Evolutionary conservation across 2,113 vertebrate species (phyloP), one percentile per base, ranked within the genome.

Genomic region (Panthera leo): DNA sequence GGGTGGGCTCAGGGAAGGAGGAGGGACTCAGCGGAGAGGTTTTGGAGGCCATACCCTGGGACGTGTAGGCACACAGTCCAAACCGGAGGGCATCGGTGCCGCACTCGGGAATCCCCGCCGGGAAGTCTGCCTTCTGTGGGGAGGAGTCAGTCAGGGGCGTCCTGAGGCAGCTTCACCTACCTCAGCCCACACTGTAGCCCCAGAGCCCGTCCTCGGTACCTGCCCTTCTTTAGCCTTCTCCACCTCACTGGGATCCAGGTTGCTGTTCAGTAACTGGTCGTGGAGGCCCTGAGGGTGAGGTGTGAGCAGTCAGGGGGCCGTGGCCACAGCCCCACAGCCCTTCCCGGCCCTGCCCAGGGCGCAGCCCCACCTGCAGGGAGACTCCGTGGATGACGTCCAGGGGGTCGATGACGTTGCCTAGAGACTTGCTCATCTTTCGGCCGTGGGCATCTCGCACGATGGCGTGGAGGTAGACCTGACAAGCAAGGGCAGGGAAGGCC

Each of bases 341-440:
- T 3, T 63, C 45, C 31, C 0, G 0, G 39, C 29, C 70, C 12
- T 42, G 84, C 39, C 70, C 79, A 12, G 29, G 0, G 11, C 3
- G 58, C 25, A 48, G 36, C 19, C 83, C 39, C 96, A 99, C 99
- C 99, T 99, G 98, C 85, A 99, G 98, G 48, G 99, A 99, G 58
- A 99, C 98, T 9, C 99, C 99, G 0, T 98, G 98, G 15, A 99
- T 99, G 13, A 99, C 99, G 5, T 99, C 99, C 91, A 99, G 96
- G 0, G 99, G 99, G 96, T 99, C 99, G 0, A 99, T 99, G 97
- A 99, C 99, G 0, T 99, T 99, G 93, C 99, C 99, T 42, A 99
- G 98, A 61, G 99, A 99, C 97, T 99, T 99, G 97, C 99, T 99
- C 99, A 99, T 99, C 98, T 99, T 99, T 91, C 99, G 98, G 29